These are phyloP conservation scores for Pherbina coryleti DNA, from an alignment of 2,888 invertebrate genomes.

Conservation along the genomic window DNA sequence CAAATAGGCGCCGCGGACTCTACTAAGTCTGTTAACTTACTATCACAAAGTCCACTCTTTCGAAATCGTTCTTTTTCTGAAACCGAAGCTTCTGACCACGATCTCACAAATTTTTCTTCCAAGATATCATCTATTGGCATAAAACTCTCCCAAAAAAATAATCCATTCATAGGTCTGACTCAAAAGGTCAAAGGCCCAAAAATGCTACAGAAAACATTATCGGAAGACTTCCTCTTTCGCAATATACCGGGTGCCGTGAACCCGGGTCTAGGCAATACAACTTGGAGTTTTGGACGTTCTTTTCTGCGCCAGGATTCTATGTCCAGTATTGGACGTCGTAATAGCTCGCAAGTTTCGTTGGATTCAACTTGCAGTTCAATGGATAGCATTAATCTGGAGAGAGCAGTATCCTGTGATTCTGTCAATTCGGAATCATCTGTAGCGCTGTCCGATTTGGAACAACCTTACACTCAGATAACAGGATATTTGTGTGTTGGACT, in stretches of 20 bases:
- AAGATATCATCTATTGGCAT: slow-evolving; percentile 42
- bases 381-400: slow-evolving; percentile 64
- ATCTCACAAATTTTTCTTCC: slow-evolving; percentile 57
- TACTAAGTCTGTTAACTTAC: slow-evolving; percentile 15
- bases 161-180: slow-evolving; percentile 61
- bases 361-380: slow-evolving; percentile 59
- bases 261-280: slow-evolving; percentile 48
- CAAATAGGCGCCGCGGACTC: neutral
- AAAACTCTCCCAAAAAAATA: slow-evolving; percentile 55
- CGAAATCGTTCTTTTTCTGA: slow-evolving; percentile 63
- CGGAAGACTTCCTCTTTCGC: slow-evolving; percentile 67
- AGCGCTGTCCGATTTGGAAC: slow-evolving; percentile 78
- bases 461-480: slow-evolving; percentile 77
- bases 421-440: slow-evolving; percentile 85
- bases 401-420: slow-evolving; percentile 84
- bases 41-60: slow-evolving; percentile 45
- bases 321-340: slow-evolving; percentile 59
- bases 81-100: slow-evolving; percentile 57
- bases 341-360: slow-evolving; percentile 65
- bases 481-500: slow-evolving; percentile 83
- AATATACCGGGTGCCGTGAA: slow-evolving; percentile 51
- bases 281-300: slow-evolving; percentile 65
- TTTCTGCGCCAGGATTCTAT: slow-evolving; percentile 64
- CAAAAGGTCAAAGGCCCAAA: slow-evolving; percentile 64
- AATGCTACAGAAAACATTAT: slow-evolving; percentile 68